Percentiles rank a stretch among this genome's conserved stretches.
Conservation (phyloP, 2,797 vertebrate species). For the Chromobotia macracanthus region DNA sequence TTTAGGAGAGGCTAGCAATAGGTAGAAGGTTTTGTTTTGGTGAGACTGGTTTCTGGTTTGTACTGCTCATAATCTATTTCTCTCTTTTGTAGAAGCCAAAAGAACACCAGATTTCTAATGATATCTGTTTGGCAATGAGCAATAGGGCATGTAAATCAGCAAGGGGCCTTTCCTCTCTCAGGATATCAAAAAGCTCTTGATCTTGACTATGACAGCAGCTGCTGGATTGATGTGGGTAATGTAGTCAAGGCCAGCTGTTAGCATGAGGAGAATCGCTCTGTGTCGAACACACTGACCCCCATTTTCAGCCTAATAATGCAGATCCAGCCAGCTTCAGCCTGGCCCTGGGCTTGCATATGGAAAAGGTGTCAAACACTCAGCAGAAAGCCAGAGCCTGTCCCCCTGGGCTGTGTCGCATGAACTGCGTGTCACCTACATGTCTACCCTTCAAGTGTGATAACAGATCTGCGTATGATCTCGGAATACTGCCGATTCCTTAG, state of each 20-base stretch:
- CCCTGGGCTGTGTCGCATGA: slow-evolving; percentile 75
- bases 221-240: slow-evolving; percentile 83
- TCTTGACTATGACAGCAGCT: slow-evolving; percentile 71
- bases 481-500: slow-evolving; percentile 43
- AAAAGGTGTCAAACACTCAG: slow-evolving; percentile 73
- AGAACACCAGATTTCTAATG: not conserved
- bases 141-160: slow-evolving; percentile 36
- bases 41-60: not conserved
- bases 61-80: not conserved
- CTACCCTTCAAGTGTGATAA: slow-evolving; percentile 74
- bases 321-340: slow-evolving; percentile 81
- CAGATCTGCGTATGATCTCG: slow-evolving; percentile 75
- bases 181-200: slow-evolving; percentile 74
- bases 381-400: slow-evolving; percentile 77
- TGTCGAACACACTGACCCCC: slow-evolving; percentile 76
- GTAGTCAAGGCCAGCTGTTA: slow-evolving; percentile 84
- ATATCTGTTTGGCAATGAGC: slow-evolving; percentile 28
- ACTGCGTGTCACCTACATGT: slow-evolving; percentile 66
- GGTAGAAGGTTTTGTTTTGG: not conserved
- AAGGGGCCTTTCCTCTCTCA: slow-evolving; percentile 55
- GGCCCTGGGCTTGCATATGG: slow-evolving; percentile 76
- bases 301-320: slow-evolving; percentile 84
- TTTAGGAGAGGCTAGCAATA: too few species aligned
- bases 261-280: slow-evolving; percentile 76
- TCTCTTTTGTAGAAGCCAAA: not conserved